phyloP scores from a whole-genome alignment of 2,797 vertebrate genomes.

The Cossypha niveicapilla region DNA sequence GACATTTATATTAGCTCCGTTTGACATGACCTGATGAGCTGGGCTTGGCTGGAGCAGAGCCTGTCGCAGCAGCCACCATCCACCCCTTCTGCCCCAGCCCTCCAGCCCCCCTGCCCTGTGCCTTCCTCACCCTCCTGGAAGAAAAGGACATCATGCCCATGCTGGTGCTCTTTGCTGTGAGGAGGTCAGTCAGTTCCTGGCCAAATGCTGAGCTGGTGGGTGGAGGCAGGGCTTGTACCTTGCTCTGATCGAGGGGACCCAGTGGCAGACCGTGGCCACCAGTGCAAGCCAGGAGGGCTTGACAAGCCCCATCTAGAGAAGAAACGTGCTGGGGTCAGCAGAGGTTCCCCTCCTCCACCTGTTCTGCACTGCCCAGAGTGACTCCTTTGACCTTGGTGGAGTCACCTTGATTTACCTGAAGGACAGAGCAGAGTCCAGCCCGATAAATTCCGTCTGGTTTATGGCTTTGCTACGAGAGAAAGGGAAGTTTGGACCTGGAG shows the following conservation, averaged over 20 bases:
- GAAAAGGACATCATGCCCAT: background rate
- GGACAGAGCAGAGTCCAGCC: background rate
- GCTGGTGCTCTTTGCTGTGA: background rate
- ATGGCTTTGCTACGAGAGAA: background rate
- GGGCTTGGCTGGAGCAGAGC: background rate
- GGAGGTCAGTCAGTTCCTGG: background rate
- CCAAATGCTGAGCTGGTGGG: background rate
- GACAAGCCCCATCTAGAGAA: background rate
- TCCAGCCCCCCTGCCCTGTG: background rate
- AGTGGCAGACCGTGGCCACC: background rate
- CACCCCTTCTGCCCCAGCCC: background rate
- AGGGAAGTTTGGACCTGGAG: conserved; percentile 18
- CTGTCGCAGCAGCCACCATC: background rate
- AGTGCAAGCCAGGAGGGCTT: background rate
- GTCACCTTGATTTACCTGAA: background rate
- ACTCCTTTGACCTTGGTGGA: background rate
- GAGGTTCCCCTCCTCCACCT: background rate
- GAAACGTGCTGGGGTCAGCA: background rate
- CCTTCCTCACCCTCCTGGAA: background rate
- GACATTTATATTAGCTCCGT: conserved; percentile 70
- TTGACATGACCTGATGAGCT: conserved; percentile 53
- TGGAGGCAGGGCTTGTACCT: background rate
- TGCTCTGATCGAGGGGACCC: background rate
- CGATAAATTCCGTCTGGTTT: background rate
- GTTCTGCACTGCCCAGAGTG: background rate